Evolutionary conservation across 2,113 vertebrate genomes (phyloP).

Genomic region (Seriola dumerili): DNA sequence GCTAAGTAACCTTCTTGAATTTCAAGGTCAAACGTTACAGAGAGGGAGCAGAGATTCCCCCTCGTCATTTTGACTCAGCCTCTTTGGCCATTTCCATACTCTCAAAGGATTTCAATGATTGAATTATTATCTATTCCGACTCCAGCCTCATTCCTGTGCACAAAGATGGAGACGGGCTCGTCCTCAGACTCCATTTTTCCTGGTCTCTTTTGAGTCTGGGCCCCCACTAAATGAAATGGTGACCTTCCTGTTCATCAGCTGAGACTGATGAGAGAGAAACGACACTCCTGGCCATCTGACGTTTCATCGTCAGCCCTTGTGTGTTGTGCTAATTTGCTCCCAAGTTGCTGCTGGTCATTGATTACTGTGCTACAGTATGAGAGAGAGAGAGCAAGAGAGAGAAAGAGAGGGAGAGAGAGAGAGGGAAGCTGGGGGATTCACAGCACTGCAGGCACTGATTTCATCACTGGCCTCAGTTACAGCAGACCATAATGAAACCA

Average conservation of each 20-base stretch:
- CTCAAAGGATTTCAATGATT: conserved; percentile 17
- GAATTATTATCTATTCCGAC: not conserved
- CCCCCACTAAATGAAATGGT: conserved; percentile 33
- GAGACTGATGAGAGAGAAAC: conserved; percentile 29
- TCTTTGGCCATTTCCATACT: conserved; percentile 13
- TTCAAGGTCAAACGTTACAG: conserved; percentile 65
- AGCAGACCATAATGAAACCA: conserved; percentile 35
- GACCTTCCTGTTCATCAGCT: conserved; percentile 53
- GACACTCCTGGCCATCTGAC: conserved; percentile 33
- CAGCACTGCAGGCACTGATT: conserved; percentile 59
- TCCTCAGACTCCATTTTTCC: conserved; percentile 47
- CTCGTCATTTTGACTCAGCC: conserved; percentile 11
- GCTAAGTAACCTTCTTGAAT: conserved; percentile 59
- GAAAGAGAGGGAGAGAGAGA: conserved; percentile 35
- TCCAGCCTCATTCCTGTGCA: conserved; percentile 26
- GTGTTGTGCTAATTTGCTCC: conserved; percentile 67
- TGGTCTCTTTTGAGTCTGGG: conserved; percentile 9
- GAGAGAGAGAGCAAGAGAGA: conserved; percentile 42
- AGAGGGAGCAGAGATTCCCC: not conserved
- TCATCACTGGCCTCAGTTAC: conserved; percentile 48
- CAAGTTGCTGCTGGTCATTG: conserved; percentile 71
- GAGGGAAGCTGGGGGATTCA: conserved; percentile 24
- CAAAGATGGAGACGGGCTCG: conserved; percentile 35
- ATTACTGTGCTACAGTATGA: conserved; percentile 65
- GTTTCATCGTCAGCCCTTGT: conserved; percentile 31